Evolutionary conservation across 2,797 vertebrate genomes (phyloP), one percentile per base, ranked within the genome.

Genomic region (Podarcis siculus): DNA sequence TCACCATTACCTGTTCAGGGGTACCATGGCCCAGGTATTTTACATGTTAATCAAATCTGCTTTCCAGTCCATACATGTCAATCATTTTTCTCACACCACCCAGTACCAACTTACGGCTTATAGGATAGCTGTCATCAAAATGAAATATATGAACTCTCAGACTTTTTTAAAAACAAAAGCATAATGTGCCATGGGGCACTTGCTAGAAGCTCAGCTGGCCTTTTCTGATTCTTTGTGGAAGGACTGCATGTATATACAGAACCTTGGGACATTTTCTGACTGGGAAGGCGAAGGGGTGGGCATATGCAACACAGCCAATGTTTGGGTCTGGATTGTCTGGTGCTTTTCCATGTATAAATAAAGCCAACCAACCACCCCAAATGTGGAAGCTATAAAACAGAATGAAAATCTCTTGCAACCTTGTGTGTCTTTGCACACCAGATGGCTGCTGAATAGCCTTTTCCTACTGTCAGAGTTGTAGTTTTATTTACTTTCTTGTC

Each of bases 401-500:
- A 88, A 58, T 71, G 77, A 73, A 88, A 82, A 66, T 72, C 45
- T 72, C 49, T 71, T 32, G 1, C 8, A 13, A 27, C 35, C 75
- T 55, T 82, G 58, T 77, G 72, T 69, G 82, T 77, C 32, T n/a
- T 23, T 45, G 35, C 35, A 23, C 27, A n/a, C 87, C 82, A 84
- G 66, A 71, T 88, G 87, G 82, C 82, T 64, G 45, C 55, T 25
- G 82, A 84, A 72, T 19, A 35, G 82, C 87, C 45, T 21, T 84
- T 71, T 88, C 42, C 27, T 84, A 30, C n/a, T 61, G 30, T 79
- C 30, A 45, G 49, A n/a, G 55, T 83, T 39, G 64, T 58, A 72
- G 79, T 88, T 88, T 78, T 71, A 81, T 87, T 87, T 81, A 30
- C 77, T 72, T 67, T 72, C 23, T 79, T 69, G 83, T 64, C 61